Evolutionary conservation across 2,113 vertebrate species (phyloP).

Genomic region (Oenanthe oenanthe): DNA sequence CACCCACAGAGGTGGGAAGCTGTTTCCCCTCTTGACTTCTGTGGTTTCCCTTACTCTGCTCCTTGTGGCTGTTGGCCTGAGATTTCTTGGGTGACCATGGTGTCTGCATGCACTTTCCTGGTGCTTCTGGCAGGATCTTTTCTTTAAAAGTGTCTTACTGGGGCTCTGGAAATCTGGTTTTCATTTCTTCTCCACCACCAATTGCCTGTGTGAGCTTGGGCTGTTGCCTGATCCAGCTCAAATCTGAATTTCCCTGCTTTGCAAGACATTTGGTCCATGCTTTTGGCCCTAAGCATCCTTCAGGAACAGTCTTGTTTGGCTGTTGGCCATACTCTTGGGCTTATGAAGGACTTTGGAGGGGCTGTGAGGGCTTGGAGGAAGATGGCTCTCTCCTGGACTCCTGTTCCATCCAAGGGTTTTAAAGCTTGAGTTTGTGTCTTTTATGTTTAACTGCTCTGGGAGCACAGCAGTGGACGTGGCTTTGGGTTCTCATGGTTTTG

Average conservation of each 20-base stretch:
- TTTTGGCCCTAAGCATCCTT: background rate
- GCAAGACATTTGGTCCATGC: fast-evolving
- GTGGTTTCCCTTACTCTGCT: background rate
- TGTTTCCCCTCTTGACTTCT: background rate
- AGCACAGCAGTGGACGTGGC: background rate
- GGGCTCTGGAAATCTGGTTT: background rate
- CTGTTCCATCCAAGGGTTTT: background rate
- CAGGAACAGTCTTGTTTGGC: background rate
- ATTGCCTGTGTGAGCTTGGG: background rate
- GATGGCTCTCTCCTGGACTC: background rate
- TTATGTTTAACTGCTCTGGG: background rate
- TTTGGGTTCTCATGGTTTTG: background rate
- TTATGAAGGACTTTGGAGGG: background rate
- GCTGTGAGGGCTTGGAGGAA: background rate
- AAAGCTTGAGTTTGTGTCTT: background rate
- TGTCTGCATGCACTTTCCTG: background rate
- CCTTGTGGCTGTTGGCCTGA: background rate
- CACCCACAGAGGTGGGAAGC: background rate
- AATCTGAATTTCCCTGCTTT: background rate
- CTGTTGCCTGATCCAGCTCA: background rate
- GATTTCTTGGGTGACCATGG: background rate
- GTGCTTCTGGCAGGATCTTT: background rate
- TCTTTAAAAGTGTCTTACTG: background rate
- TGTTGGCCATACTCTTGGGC: background rate
- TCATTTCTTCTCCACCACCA: fast-evolving